Base-by-base conservation (phyloP, 2,797 vertebrate species). In the Pantherophis alleghaniensis region DNA sequence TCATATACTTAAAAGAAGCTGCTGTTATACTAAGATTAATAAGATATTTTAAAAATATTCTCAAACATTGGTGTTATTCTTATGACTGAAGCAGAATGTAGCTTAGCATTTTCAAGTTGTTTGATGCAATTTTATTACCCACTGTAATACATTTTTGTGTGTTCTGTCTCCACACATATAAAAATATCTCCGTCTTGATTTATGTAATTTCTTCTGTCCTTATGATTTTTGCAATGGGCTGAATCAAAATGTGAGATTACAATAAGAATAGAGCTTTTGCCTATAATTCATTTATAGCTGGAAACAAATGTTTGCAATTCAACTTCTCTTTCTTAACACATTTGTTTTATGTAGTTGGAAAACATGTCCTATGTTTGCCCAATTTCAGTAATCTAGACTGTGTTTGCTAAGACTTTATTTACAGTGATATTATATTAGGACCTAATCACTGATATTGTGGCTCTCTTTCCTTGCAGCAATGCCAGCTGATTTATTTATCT, bases 221-320 rank as follows among this genome's bases (percentile, higher is more conserved):
- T 94, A 91, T 95, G 90, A 96, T 92, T 95, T 95, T 95, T 94
- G 63, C 91, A 95, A 86, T 88, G 42, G 90, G 79, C 89, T 94
- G 91, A 97, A 95, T 91, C 26, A 87, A 97, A 96, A 95, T 56
- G 94, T 88, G 47, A 96, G 47, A 91, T 86, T 91, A 94, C 93
- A 92, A 94, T 94, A 95, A n/a, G 93, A 96, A 95, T 94, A 91
- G 10, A 93, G 90, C 89, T 74, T 90, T 92, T 91, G 83, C 63
- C 10, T 94, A 88, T 94, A 95, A 92, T 96, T 96, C 88, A 96
- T 94, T 96, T 96, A 24, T 93, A 96, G 95, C 87, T 96, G 94
- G 87, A 97, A 97, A 97, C 86, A 96, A 97, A 95, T 63, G 92
- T 90, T 94, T 96, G 60, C 93, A 97, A 97, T 96, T 95, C 66